A percentile compares a stretch with the other conserved stretches of the same genome.
Conservation (phyloP, 2,797 vertebrate species). For the Pogoniulus pusillus region DNA sequence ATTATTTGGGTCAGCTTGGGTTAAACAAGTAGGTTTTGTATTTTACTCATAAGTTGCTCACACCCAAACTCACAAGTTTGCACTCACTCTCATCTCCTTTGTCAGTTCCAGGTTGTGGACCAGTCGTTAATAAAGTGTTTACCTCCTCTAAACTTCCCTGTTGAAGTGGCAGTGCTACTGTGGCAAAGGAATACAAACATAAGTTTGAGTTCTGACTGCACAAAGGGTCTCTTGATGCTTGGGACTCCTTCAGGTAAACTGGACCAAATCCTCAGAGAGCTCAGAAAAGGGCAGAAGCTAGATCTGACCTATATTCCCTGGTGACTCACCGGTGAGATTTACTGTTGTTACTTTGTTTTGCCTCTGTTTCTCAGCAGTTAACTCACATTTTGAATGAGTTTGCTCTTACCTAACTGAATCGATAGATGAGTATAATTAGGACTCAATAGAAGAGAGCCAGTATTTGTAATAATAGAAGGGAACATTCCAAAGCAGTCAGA, state of each 20-base stretch:
- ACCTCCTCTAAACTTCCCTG: not conserved
- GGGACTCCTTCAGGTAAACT: not conserved
- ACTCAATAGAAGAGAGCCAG: not conserved
- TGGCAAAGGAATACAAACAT: not conserved
- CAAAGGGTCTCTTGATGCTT: not conserved
- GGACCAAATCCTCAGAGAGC: not conserved
- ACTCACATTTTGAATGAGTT: not conserved
- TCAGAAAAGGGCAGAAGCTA: not conserved
- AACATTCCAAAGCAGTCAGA: slow-evolving; percentile 39
- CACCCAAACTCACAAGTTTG: not conserved
- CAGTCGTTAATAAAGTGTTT: not conserved
- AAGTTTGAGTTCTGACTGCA: not conserved
- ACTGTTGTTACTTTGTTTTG: not conserved
- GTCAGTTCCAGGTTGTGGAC: not conserved
- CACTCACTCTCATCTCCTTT: not conserved
- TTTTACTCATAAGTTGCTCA: not conserved
- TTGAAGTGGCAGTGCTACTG: not conserved
- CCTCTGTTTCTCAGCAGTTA: slow-evolving; percentile 1
- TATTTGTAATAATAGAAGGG: not conserved
- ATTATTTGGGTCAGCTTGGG: not conserved
- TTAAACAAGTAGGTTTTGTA: not conserved
- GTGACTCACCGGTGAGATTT: not conserved
- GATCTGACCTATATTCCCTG: not conserved
- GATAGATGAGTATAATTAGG: not conserved
- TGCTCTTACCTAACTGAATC: not conserved